Conservation (phyloP, 2,113 vertebrate species). For the Helogale parvula region DNA sequence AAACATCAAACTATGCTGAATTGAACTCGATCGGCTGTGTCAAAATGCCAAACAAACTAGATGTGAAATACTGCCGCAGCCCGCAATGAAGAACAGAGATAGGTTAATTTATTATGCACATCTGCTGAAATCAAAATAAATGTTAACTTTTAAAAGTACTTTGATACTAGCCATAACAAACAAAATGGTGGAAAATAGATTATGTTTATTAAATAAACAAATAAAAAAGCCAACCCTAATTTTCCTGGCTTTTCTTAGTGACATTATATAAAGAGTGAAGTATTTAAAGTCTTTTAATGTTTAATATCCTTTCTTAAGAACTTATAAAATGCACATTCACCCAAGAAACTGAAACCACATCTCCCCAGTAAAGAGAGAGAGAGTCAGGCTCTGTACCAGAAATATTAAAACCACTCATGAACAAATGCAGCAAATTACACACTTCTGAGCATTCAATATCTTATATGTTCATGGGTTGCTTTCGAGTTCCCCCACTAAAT, state of each 20-base stretch:
- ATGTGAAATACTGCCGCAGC: constrained; percentile 56
- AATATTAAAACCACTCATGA: constrained; percentile 46
- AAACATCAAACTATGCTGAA: not conserved
- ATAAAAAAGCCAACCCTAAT: constrained; percentile 59
- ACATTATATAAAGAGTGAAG: constrained; percentile 75
- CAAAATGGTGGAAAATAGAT: constrained; percentile 77
- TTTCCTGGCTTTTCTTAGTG: constrained; percentile 75
- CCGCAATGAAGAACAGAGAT: constrained; percentile 55
- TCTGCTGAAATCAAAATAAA: constrained; percentile 79
- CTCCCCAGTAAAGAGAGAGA: constrained; percentile 60
- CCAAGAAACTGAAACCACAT: constrained; percentile 74
- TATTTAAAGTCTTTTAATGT: constrained; percentile 74
- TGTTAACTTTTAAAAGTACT: constrained; percentile 67
- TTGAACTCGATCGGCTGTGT: constrained; percentile 20
- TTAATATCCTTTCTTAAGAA: constrained; percentile 75
- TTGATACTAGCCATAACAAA: constrained; percentile 72
- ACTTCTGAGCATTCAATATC: constrained; percentile 45
- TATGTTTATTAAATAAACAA: constrained; percentile 76
- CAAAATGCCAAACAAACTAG: constrained; percentile 51
- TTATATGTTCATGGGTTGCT: constrained; percentile 40
- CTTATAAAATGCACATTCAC: constrained; percentile 73
- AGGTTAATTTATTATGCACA: constrained; percentile 66
- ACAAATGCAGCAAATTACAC: constrained; percentile 52
- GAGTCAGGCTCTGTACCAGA: constrained; percentile 26
- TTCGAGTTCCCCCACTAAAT: constrained; percentile 21